Conservation (phyloP, 1,140 invertebrate species). For the Drosophila neocordata region DNA sequence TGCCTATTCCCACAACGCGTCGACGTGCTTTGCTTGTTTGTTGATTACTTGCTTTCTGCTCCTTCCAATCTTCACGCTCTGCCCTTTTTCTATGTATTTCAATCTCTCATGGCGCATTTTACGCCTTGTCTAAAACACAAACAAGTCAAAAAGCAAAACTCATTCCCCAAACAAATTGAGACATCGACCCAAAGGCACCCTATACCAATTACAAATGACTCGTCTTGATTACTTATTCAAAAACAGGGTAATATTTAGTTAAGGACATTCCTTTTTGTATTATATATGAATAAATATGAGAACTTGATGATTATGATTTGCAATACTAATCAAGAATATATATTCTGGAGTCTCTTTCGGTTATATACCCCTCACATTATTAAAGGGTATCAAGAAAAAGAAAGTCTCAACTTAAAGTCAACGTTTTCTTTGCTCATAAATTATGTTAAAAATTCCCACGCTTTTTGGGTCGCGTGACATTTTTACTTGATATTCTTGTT, state of each 20-base stretch:
- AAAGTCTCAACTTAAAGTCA: constrained; percentile 10
- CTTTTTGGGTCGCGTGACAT: constrained; percentile 15
- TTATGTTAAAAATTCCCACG: constrained; percentile 14
- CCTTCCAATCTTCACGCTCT: background rate
- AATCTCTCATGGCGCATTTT: background rate
- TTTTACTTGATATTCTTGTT: constrained; percentile 13
- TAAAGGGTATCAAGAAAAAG: background rate
- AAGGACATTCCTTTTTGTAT: no score
- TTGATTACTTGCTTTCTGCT: constrained; percentile 14
- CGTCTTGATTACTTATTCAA: background rate
- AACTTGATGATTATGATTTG: no score
- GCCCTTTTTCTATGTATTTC: background rate
- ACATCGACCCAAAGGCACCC: background rate
- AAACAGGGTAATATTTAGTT: no score
- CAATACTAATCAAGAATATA: no score
- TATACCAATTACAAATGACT: background rate
- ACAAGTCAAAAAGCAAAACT: constrained; percentile 3
- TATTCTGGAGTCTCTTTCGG: no score
- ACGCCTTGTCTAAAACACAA: constrained; percentile 8
- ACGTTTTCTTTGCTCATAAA: constrained; percentile 13
- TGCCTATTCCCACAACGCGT: constrained; percentile 15
- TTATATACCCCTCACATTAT: background rate
- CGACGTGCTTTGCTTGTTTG: constrained; percentile 19
- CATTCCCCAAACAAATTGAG: background rate
- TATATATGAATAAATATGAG: no score